Conservation (phyloP, 1,140 invertebrate species). For the Bombus pyrosoma region DNA sequence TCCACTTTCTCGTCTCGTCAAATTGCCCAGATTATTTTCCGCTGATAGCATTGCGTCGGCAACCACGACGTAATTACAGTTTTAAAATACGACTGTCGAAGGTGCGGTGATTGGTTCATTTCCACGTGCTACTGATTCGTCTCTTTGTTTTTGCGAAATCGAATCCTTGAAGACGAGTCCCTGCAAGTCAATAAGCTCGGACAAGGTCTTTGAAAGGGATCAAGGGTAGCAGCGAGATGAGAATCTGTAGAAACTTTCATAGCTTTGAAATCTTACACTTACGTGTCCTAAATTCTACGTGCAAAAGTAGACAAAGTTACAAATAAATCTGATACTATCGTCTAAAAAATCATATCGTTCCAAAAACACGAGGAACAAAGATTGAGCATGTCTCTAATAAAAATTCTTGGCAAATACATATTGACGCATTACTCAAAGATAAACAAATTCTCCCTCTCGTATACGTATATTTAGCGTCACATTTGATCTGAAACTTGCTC, state of each 20-base stretch:
- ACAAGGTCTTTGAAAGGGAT: no score
- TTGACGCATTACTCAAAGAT: neutral
- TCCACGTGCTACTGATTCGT: neutral
- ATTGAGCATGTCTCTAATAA: neutral
- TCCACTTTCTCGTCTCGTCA: neutral
- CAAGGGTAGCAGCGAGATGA: no score
- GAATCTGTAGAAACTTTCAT: no score
- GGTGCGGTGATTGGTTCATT: constrained; percentile 18
- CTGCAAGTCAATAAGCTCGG: no score
- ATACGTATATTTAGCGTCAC: no score
- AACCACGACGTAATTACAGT: constrained; percentile 5
- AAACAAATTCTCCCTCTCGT: neutral
- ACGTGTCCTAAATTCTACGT: no score
- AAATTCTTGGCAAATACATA: neutral
- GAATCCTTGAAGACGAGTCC: neutral
- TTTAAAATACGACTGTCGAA: constrained; percentile 5
- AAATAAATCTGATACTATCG: neutral
- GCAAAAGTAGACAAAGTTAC: neutral
- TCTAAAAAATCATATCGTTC: neutral
- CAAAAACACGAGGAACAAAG: neutral
- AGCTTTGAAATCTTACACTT: no score
- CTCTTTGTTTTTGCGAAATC: neutral
- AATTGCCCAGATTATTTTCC: constrained; percentile 2
- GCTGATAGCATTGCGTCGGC: neutral
- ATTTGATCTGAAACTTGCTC: neutral